Conservation (phyloP, 2,113 vertebrate genomes). For the Tympanuchus pallidicinctus region DNA sequence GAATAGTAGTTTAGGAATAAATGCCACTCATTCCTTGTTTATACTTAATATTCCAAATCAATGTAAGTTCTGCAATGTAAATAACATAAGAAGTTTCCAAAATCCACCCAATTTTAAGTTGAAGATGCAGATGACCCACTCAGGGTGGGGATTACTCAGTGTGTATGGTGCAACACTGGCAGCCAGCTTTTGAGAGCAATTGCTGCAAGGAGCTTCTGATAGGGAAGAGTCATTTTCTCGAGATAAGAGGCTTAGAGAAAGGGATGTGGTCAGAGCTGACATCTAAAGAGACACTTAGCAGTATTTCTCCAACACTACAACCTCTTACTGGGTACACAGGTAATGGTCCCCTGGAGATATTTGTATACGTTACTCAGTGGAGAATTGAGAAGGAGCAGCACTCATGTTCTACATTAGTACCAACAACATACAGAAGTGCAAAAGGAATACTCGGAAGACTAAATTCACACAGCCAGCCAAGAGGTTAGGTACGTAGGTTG, state of each 20-base stretch:
- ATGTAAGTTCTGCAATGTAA: conserved; percentile 78
- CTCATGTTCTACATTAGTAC: neutral
- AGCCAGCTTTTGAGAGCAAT: neutral
- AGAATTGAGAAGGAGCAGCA: neutral
- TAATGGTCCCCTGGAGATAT: neutral
- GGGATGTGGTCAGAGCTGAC: neutral
- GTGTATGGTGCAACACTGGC: neutral
- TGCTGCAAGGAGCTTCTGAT: neutral
- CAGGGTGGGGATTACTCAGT: neutral
- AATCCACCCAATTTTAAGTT: conserved; percentile 18
- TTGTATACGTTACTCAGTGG: neutral
- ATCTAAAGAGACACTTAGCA: neutral
- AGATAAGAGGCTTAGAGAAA: neutral
- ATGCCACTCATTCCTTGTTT: conserved; percentile 72
- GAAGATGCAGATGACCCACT: neutral
- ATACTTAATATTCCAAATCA: conserved; percentile 58
- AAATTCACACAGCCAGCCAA: neutral
- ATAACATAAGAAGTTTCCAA: conserved; percentile 69
- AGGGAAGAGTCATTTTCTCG: neutral
- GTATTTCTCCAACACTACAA: neutral
- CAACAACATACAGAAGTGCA: neutral
- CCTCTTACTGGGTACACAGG: neutral
- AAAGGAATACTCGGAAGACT: neutral
- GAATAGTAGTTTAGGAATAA: conserved; percentile 76
- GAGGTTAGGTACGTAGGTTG: neutral